Conservation (phyloP, 2,113 vertebrate species). For the Notiomystis cincta region DNA sequence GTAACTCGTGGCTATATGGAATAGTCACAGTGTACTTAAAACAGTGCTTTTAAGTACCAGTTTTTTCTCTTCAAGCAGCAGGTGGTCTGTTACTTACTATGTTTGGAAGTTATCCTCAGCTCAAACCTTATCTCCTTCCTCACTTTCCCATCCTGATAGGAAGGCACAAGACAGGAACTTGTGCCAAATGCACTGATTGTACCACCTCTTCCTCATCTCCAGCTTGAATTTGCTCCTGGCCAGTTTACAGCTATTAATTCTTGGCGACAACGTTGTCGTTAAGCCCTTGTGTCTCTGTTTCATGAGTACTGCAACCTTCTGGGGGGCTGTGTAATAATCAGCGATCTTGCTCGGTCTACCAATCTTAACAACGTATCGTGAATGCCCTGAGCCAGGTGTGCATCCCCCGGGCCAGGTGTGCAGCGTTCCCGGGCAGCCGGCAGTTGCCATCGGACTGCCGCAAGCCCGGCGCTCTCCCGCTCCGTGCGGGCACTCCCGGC, state of each 20-base stretch:
- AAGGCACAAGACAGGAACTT: fast-evolving
- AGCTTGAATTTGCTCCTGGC: not conserved
- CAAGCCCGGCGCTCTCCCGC: no score
- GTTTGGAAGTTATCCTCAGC: not conserved
- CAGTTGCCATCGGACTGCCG: fast-evolving
- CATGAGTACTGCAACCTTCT: not conserved
- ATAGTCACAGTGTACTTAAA: not conserved
- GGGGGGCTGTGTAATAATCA: no score
- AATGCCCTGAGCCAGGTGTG: fast-evolving
- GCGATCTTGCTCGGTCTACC: not conserved
- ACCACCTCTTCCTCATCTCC: not conserved
- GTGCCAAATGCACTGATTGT: not conserved
- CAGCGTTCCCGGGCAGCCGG: fast-evolving
- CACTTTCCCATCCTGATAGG: not conserved
- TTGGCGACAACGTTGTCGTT: not conserved
- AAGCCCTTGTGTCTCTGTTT: not conserved
- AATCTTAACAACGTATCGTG: not conserved
- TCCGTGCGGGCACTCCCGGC: fast-evolving
- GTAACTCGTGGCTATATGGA: not conserved
- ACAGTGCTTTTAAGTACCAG: not conserved
- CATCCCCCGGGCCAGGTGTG: fast-evolving
- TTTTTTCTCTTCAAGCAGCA: not conserved
- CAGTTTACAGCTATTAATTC: not conserved
- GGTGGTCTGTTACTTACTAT: not conserved
- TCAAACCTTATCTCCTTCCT: not conserved